Evolutionary conservation across 2,888 invertebrate genomes (phyloP).

Genomic region (Vesta saturnalis): DNA sequence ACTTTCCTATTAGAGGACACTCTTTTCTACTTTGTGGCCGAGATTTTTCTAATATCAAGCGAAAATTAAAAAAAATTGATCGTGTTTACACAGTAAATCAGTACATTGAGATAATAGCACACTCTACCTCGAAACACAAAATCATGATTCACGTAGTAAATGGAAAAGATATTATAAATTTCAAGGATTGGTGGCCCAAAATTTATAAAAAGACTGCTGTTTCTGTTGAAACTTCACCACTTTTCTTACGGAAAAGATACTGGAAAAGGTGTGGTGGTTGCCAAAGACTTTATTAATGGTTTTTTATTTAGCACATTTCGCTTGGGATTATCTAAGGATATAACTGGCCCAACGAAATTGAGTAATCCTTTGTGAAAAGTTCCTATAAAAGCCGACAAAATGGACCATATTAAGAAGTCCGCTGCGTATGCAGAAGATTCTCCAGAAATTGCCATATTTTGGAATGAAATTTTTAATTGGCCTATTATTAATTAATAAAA

Average conservation of each 20-base stretch:
- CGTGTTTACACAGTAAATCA: slow-evolving; percentile 21
- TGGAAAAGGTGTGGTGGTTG: slow-evolving; percentile 13
- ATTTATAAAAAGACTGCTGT: slow-evolving; percentile 22
- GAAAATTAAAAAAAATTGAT: slow-evolving; percentile 23
- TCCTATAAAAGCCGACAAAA: too few relatives aligned
- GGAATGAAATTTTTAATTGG: slow-evolving; percentile 3
- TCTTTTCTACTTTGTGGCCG: slow-evolving; percentile 33
- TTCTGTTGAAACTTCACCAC: slow-evolving; percentile 19
- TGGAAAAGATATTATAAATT: slow-evolving; percentile 18
- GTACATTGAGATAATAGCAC: slow-evolving; percentile 17
- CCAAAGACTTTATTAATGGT: too few relatives aligned
- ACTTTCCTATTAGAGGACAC: slow-evolving; percentile 31
- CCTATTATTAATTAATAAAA: too few relatives aligned
- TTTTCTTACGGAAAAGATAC: too few relatives aligned
- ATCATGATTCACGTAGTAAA: slow-evolving; percentile 13
- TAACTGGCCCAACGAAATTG: too few relatives aligned
- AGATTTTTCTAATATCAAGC: slow-evolving; percentile 31
- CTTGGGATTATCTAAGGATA: too few relatives aligned
- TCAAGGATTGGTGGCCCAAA: slow-evolving; percentile 21
- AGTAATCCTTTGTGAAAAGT: too few relatives aligned
- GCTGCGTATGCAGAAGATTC: too few relatives aligned
- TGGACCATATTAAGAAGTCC: too few relatives aligned
- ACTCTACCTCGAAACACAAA: slow-evolving; percentile 14
- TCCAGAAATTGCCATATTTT: background rate
- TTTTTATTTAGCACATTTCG: too few relatives aligned